These are phyloP conservation scores for Champsocephalus gunnari DNA, from an alignment of 2,797 vertebrate species.

Conservation along the genomic window DNA sequence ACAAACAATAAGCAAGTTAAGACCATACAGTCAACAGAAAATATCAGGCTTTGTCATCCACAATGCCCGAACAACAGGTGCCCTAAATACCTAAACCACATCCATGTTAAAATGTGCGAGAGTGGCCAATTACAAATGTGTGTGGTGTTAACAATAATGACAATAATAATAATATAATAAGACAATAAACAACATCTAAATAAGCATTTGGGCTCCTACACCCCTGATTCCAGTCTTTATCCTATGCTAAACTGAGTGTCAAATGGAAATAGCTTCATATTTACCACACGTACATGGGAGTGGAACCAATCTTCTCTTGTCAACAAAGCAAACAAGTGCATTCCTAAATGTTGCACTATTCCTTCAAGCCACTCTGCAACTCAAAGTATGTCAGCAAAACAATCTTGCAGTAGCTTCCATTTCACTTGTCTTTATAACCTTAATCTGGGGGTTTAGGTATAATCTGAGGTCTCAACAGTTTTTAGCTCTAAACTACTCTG, in stretches of 20 bases:
- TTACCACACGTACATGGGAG: neutral
- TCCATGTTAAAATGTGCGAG: too few relatives aligned
- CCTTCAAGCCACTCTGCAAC: neutral
- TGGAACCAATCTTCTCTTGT: neutral
- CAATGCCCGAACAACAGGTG: too few relatives aligned
- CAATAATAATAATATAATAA: too few relatives aligned
- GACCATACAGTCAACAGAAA: too few relatives aligned
- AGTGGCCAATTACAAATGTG: too few relatives aligned
- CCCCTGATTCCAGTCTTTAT: neutral
- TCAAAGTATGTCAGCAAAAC: neutral
- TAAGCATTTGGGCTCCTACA: too few relatives aligned
- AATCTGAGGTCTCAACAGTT: neutral
- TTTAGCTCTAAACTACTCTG: neutral
- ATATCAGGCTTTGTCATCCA: too few relatives aligned
- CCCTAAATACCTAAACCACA: too few relatives aligned
- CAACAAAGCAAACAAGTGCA: neutral
- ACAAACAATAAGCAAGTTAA: too few relatives aligned
- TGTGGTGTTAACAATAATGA: too few relatives aligned
- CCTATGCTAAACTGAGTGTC: neutral
- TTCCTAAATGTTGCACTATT: neutral
- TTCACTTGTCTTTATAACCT: too few relatives aligned
- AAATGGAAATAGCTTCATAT: neutral
- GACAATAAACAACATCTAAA: too few relatives aligned
- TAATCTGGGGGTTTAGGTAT: neutral
- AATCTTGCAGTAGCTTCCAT: neutral